Evolutionary conservation across 2,113 vertebrate genomes (phyloP), one percentile per base, ranked within the genome.

Genomic region (Cathartes aura): DNA sequence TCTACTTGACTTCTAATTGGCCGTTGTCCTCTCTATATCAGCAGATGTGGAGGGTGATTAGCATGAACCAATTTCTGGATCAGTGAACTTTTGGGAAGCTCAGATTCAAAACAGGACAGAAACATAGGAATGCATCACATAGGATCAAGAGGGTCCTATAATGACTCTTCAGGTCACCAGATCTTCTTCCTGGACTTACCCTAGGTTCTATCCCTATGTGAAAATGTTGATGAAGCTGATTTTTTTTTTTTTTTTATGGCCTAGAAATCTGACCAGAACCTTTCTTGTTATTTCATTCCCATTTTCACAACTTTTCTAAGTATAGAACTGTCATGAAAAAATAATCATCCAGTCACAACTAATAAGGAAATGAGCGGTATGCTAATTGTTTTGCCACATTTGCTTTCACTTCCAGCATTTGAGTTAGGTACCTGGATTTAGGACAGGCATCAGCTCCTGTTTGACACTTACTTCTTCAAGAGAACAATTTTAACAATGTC

Each of bases 121-220:
- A 76, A 30, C 8, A 13, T 1, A 60, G 34, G 27, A 81, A 53
- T 0, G 1, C 1, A 30, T 70, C 50, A 18, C 40, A 12, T 11
- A 22, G 7, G 40, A 58, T 38, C 32, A 20, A 34, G 11, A 43
- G 6, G 7, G 5, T 71, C 45, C 36, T 60, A 2, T 9, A 32
- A 36, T 9, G 20, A 16, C 45, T 52, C 15, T 63, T 79, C 14
- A 48, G 32, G 6, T 70, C 18, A 18, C 40, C 14, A 52, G 11
- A 9, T 34, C 20, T 1, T 42, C 10, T 78, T 64, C 48, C 53
- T 56, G 22, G 7, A 58, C 4, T 76, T 47, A 34, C 4, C 2
- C 8, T 16, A 8, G 8, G 2, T 56, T 50, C 34, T 53, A 3
- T 21, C 7, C 13, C 27, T n/a, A 5, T 42, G 29, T 36, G 52